Conservation (phyloP, 2,888 invertebrate species). For the Biston betularia region DNA sequence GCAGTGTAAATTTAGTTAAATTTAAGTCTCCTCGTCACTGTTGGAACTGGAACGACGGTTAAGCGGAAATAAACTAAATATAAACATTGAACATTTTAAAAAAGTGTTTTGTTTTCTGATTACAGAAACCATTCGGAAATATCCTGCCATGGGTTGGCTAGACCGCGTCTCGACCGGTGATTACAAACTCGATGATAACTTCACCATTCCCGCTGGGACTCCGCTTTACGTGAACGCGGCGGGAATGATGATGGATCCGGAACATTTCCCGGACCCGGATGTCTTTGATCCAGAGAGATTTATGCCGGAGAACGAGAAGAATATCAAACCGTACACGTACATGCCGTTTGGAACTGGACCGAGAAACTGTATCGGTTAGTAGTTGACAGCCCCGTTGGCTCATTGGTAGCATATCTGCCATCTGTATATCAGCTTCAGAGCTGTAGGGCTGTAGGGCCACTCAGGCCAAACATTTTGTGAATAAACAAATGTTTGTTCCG, state of each 20-base stretch:
- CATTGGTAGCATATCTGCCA: too few relatives aligned
- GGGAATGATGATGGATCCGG: conserved; percentile 70
- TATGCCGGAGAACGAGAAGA: conserved; percentile 81
- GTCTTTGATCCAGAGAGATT: conserved; percentile 85
- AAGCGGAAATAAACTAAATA: too few relatives aligned
- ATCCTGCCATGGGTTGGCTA: conserved; percentile 65
- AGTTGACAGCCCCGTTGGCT: too few relatives aligned
- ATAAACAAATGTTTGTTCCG: too few relatives aligned
- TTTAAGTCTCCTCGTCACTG: too few relatives aligned
- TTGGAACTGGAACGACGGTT: too few relatives aligned
- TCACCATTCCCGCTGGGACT: conserved; percentile 60
- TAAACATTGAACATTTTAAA: too few relatives aligned
- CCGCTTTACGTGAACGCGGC: conserved; percentile 58
- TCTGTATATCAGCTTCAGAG: too few relatives aligned
- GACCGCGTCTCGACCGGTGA: conserved; percentile 55
- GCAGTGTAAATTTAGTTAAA: too few relatives aligned
- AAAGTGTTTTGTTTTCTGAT: background rate
- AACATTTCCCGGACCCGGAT: conserved; percentile 80
- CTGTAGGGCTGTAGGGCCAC: too few relatives aligned
- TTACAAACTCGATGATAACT: conserved; percentile 58
- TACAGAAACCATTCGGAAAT: conserved; percentile 63
- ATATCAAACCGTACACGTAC: conserved; percentile 62
- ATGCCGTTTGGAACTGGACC: conserved; percentile 86
- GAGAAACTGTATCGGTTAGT: conserved; percentile 85
- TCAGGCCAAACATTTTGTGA: too few relatives aligned